Evolutionary conservation across 1,140 invertebrate genomes (phyloP).

Genomic region (Drosophila ogumai): DNA sequence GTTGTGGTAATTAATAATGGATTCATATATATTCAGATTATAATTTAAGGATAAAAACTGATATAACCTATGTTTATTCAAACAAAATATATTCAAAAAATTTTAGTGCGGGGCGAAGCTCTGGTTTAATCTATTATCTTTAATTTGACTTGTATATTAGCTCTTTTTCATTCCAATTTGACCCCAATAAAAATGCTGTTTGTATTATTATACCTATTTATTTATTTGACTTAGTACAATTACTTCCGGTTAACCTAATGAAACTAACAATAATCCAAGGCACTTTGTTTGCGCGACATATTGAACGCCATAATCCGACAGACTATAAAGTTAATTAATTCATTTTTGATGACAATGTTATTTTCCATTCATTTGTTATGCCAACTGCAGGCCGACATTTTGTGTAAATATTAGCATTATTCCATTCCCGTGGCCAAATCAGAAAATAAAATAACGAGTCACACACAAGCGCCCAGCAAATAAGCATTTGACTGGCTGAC

Average conservation of each 20-base stretch:
- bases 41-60: too few relatives aligned
- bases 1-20: too few relatives aligned
- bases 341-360: conserved; percentile 47
- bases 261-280: conserved; percentile 20
- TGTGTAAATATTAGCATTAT: conserved; percentile 59
- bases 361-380: conserved; percentile 42
- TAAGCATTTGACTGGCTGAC: conserved; percentile 15
- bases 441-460: conserved; percentile 31
- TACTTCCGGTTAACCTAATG: not conserved
- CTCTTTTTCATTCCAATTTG: not conserved
- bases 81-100: too few relatives aligned
- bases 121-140: not conserved
- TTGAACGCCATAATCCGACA: conserved; percentile 7
- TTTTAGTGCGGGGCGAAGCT: too few relatives aligned
- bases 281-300: conserved; percentile 19
- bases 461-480: conserved; percentile 27
- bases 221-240: conserved; percentile 5
- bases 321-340: conserved; percentile 18
- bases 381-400: conserved; percentile 30
- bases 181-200: too few relatives aligned
- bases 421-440: conserved; percentile 43
- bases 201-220: not conserved
- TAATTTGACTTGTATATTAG: not conserved
- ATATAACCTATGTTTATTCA: too few relatives aligned
- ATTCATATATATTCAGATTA: too few relatives aligned